phyloP scores from a whole-genome alignment of 2,113 vertebrate genomes.

The Arizona elegans region DNA sequence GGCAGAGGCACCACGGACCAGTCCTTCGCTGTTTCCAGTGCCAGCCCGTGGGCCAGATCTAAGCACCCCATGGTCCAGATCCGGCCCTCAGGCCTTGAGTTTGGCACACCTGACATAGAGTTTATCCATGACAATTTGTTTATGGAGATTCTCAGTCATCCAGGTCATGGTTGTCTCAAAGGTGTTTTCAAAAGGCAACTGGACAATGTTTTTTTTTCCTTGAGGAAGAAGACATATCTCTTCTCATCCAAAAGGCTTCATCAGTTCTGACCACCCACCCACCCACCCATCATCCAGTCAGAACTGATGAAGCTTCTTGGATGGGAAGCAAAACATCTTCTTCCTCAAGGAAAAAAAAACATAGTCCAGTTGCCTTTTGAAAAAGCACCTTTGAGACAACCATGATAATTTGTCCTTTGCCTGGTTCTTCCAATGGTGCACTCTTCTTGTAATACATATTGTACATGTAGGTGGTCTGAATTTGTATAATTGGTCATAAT shows the following conservation, averaged over 20 bases:
- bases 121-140: background rate
- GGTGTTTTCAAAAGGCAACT: background rate
- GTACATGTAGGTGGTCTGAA: background rate
- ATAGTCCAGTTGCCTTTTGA: too few species aligned
- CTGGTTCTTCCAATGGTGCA: background rate
- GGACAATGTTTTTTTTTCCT: background rate
- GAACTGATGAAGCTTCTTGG: too few species aligned
- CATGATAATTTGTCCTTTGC: background rate
- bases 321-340: too few species aligned
- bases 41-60: too few species aligned
- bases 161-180: background rate
- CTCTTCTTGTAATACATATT: background rate
- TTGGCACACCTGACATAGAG: background rate
- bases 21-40: too few species aligned
- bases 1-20: too few species aligned
- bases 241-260: background rate
- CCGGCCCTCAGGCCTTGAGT: too few species aligned
- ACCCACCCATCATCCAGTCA: too few species aligned
- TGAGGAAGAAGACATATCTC: background rate
- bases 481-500: background rate
- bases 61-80: too few species aligned
- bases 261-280: background rate
- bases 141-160: background rate
- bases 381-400: background rate
- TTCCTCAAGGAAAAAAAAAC: too few species aligned